Evolutionary conservation across 2,113 vertebrate species (phyloP).

Genomic region (Crotalus viridis): DNA sequence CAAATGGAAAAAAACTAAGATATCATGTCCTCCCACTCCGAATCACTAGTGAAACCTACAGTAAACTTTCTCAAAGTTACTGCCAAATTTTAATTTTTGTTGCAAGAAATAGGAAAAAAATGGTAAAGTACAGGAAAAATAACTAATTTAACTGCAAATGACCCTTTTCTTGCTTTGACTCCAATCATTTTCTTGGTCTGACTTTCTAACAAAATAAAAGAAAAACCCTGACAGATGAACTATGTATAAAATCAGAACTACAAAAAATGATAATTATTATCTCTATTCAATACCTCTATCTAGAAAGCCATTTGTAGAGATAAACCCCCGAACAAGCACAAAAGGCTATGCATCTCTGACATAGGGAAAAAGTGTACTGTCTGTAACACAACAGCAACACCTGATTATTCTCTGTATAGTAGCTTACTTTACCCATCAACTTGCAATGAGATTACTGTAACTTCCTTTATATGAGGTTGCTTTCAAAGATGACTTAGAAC

Average conservation of each 20-base stretch:
- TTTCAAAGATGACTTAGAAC: background rate
- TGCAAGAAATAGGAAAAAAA: background rate
- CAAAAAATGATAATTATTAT: background rate
- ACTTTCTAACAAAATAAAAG: background rate
- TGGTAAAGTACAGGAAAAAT: background rate
- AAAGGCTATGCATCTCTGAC: background rate
- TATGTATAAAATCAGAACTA: background rate
- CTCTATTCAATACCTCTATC: background rate
- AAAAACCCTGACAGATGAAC: background rate
- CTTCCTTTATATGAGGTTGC: background rate
- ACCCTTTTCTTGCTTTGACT: background rate
- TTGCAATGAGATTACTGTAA: background rate
- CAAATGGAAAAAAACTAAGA: background rate
- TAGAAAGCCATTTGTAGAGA: background rate
- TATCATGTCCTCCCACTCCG: background rate
- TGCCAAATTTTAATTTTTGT: background rate
- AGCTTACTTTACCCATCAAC: background rate
- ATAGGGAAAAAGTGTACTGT: background rate
- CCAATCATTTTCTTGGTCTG: background rate
- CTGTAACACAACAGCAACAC: background rate
- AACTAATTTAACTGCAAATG: background rate
- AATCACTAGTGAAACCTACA: background rate
- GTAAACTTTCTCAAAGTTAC: background rate
- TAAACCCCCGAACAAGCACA: background rate
- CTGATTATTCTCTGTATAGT: background rate